phyloP scores from a whole-genome alignment of 2,888 invertebrate genomes.

The Xestoiulus laeticollis region DNA sequence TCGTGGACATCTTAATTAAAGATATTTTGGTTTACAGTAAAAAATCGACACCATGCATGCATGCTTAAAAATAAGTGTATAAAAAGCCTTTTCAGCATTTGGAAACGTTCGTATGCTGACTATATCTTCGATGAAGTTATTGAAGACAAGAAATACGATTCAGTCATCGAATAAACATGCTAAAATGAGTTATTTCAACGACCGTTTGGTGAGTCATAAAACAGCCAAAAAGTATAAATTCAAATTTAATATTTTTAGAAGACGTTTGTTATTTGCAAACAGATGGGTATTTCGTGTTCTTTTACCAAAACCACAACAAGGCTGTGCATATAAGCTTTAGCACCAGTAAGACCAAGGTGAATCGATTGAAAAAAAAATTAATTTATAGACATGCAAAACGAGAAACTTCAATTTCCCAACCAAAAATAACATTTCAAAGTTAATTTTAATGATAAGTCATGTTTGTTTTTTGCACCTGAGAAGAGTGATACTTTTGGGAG shows the following conservation, averaged over 20 bases:
- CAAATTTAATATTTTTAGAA: background rate
- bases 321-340: background rate
- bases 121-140: background rate
- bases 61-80: no score
- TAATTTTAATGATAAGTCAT: background rate
- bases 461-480: background rate
- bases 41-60: no score
- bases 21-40: no score
- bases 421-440: slow-evolving; percentile 13
- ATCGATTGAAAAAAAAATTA: background rate
- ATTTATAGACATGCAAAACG: background rate
- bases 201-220: background rate
- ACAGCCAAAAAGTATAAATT: background rate
- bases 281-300: background rate
- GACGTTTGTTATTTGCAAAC: background rate
- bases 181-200: background rate
- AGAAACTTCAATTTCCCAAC: background rate
- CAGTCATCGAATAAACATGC: background rate
- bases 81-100: no score
- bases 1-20: no score
- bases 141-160: background rate
- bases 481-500: slow-evolving; percentile 8
- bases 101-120: no score
- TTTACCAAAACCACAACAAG: background rate
- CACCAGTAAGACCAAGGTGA: background rate